phyloP scores from a whole-genome alignment of 1,140 invertebrate genomes.

The Drosophila fuyamai region DNA sequence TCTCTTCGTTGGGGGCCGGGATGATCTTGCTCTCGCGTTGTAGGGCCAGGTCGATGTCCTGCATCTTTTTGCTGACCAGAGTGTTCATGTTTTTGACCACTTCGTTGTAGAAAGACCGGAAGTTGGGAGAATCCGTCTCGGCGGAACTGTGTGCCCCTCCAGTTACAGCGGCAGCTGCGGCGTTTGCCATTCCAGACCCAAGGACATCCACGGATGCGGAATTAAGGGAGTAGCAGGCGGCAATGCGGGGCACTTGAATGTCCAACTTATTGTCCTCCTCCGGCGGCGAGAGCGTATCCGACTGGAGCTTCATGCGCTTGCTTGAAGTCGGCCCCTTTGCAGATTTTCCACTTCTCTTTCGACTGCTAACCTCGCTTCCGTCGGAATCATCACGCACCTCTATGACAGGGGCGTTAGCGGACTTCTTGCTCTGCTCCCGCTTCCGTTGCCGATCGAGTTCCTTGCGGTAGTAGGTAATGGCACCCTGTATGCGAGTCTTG shows the following conservation, averaged over 20 bases:
- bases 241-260: conserved; percentile 64
- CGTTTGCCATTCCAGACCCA: conserved; percentile 16
- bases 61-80: conserved; percentile 81
- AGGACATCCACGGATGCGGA: conserved; percentile 22
- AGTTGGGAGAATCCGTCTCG: conserved; percentile 26
- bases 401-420: conserved; percentile 18
- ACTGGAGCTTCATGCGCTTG: conserved; percentile 31
- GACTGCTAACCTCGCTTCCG: conserved; percentile 11
- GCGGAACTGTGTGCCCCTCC: neutral
- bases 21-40: conserved; percentile 79
- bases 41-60: conserved; percentile 78
- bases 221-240: conserved; percentile 66
- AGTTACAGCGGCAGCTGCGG: conserved; percentile 3
- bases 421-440: conserved; percentile 6
- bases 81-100: conserved; percentile 79
- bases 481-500: conserved; percentile 30
- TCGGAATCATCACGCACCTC: conserved; percentile 63
- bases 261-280: conserved; percentile 7
- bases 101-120: conserved; percentile 61
- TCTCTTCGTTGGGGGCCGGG: conserved; percentile 74
- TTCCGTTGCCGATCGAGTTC: conserved; percentile 58
- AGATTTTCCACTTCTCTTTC: neutral
- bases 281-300: neutral
- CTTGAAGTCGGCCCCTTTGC: neutral
- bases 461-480: conserved; percentile 51